These are phyloP conservation scores for Trisateles emortualis DNA, from an alignment of 2,888 invertebrate genomes.

Conservation along the genomic window DNA sequence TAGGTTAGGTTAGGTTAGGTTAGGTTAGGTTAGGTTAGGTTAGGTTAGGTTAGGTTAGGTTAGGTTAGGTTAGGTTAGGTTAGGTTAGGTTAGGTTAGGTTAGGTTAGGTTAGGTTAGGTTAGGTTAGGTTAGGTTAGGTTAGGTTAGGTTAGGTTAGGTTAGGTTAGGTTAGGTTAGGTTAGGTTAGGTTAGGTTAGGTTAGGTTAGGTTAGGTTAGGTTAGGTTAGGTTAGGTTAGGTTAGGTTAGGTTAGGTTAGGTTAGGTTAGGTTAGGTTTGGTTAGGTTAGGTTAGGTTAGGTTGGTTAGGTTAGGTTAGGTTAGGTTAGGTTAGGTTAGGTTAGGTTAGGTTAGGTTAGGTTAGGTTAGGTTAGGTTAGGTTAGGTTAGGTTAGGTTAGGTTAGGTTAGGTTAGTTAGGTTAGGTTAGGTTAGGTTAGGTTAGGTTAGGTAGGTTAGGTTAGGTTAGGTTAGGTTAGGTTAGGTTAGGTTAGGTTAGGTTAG, in stretches of 20 bases:
- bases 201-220: conserved; percentile 39
- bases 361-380: conserved; percentile 26
- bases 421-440: conserved; percentile 26
- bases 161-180: conserved; percentile 29
- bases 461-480: conserved; percentile 30
- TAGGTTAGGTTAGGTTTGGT: conserved; percentile 31
- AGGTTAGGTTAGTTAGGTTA: conserved; percentile 26
- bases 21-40: conserved; percentile 44
- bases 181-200: conserved; percentile 41
- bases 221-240: conserved; percentile 34
- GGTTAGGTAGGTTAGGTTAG: no score
- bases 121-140: conserved; percentile 42
- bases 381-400: conserved; percentile 26
- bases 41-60: conserved; percentile 41
- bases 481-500: conserved; percentile 32
- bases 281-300: conserved; percentile 30
- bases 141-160: conserved; percentile 37
- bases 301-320: conserved; percentile 27
- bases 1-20: conserved; percentile 44
- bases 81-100: conserved; percentile 30
- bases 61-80: conserved; percentile 37
- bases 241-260: conserved; percentile 31
- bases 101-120: conserved; percentile 28
- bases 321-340: conserved; percentile 39
- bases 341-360: conserved; percentile 31